These are phyloP conservation scores for Anhinga rufa DNA, from an alignment of 2,113 vertebrate species.

Conservation along the genomic window DNA sequence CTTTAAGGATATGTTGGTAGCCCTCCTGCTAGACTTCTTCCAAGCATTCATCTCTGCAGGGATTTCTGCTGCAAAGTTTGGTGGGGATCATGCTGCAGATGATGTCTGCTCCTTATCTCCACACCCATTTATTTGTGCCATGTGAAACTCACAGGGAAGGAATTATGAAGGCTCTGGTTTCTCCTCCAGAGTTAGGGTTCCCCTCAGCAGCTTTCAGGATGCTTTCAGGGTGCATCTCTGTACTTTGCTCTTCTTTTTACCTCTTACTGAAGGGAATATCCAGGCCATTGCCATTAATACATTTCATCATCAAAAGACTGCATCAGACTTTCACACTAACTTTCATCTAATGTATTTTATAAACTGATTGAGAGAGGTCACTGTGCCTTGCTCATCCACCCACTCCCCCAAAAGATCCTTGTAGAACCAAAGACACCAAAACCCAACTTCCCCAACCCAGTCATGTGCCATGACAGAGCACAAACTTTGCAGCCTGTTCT, in stretches of 20 bases:
- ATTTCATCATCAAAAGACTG: neutral
- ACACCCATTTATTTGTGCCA: neutral
- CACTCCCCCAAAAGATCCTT: neutral
- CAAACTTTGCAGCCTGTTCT: neutral
- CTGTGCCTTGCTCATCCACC: neutral
- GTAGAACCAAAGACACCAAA: neutral
- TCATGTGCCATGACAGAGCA: neutral
- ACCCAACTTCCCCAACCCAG: neutral
- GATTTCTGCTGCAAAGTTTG: neutral
- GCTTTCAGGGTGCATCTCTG: neutral
- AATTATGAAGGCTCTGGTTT: neutral
- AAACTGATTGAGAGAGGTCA: neutral
- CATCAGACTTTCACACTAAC: neutral
- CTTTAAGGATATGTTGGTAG: neutral
- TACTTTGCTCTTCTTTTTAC: neutral
- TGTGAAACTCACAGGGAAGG: neutral
- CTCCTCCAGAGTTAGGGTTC: neutral
- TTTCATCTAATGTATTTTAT: neutral
- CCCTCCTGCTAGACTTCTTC: neutral
- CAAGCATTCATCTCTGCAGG: neutral
- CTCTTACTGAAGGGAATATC: neutral
- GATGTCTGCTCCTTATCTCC: neutral
- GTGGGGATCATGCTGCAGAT: neutral
- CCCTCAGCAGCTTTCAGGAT: neutral
- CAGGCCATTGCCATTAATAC: rapidly evolving